These are phyloP conservation scores for Clupea harengus DNA, from an alignment of 2,113 vertebrate genomes.

Conservation along the genomic window DNA sequence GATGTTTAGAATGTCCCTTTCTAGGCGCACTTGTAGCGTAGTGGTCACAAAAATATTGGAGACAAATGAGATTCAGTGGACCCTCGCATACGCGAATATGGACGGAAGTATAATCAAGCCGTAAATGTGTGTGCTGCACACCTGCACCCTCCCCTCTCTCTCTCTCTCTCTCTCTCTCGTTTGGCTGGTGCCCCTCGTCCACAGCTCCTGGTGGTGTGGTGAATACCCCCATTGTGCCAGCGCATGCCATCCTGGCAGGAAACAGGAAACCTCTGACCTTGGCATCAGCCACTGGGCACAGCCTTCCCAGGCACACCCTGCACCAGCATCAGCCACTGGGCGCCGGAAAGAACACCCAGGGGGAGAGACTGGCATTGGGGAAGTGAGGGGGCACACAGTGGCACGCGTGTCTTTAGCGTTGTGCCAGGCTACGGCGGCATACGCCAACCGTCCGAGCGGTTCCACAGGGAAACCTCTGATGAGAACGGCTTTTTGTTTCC, in stretches of 20 bases:
- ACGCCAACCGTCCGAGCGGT: neutral
- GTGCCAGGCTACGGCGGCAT: neutral
- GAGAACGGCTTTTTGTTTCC: slow-evolving; percentile 35
- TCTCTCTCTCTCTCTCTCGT: neutral
- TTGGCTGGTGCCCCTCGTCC: neutral
- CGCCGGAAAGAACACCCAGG: neutral
- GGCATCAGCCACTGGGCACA: neutral
- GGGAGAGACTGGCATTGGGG: too few species aligned
- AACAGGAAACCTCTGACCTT: neutral
- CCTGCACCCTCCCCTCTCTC: neutral
- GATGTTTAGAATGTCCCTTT: too few species aligned
- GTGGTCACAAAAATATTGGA: too few species aligned
- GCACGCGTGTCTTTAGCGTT: neutral
- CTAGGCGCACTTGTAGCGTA: too few species aligned
- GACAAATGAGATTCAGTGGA: too few species aligned
- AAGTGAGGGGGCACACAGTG: neutral
- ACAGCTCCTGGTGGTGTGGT: neutral
- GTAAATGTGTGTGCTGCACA: neutral
- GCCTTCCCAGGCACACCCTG: too few species aligned
- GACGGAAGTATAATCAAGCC: too few species aligned
- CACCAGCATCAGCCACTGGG: neutral
- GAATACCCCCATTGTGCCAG: neutral
- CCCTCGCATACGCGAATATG: too few species aligned
- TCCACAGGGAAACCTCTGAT: neutral
- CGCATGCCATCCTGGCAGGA: neutral